Conservation (phyloP, 2,797 vertebrate genomes). For the Pipistrellus pipistrellus region DNA sequence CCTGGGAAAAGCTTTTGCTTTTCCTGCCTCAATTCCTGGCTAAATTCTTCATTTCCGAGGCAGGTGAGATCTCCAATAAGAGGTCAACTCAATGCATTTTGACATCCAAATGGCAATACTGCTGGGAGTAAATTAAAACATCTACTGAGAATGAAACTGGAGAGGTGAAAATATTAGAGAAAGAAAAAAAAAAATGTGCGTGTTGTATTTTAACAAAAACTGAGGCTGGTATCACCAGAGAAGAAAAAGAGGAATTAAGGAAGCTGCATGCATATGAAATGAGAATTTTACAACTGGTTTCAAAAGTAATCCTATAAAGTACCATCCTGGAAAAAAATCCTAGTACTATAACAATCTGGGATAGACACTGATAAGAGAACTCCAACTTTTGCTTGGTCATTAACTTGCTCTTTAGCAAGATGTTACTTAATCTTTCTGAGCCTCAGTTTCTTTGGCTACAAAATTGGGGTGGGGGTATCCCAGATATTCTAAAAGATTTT, state of each 20-base stretch:
- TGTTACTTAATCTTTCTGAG: conserved; percentile 44
- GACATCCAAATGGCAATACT: conserved; percentile 53
- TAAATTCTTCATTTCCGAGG: neutral
- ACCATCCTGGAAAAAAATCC: conserved; percentile 41
- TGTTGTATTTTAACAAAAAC: conserved; percentile 57
- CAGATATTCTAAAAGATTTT: neutral
- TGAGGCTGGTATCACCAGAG: neutral
- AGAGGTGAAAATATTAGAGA: conserved; percentile 60
- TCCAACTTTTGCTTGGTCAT: conserved; percentile 41
- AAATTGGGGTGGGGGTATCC: neutral
- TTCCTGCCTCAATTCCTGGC: neutral
- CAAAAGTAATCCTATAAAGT: conserved; percentile 52
- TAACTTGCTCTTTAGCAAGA: conserved; percentile 57
- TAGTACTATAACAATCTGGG: conserved; percentile 7
- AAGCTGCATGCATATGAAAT: conserved; percentile 20
- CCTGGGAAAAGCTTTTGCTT: neutral
- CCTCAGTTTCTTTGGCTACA: conserved; percentile 21
- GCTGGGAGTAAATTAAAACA: conserved; percentile 54
- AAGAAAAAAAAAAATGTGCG: conserved; percentile 18
- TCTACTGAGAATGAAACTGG: conserved; percentile 15
- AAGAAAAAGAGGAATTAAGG: neutral
- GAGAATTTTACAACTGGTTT: conserved; percentile 59
- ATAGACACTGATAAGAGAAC: conserved; percentile 42
- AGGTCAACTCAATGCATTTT: conserved; percentile 57
- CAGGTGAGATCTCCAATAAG: conserved; percentile 28